Evolutionary conservation across 2,888 invertebrate species (phyloP).

Genomic region (Steromphala cineraria): DNA sequence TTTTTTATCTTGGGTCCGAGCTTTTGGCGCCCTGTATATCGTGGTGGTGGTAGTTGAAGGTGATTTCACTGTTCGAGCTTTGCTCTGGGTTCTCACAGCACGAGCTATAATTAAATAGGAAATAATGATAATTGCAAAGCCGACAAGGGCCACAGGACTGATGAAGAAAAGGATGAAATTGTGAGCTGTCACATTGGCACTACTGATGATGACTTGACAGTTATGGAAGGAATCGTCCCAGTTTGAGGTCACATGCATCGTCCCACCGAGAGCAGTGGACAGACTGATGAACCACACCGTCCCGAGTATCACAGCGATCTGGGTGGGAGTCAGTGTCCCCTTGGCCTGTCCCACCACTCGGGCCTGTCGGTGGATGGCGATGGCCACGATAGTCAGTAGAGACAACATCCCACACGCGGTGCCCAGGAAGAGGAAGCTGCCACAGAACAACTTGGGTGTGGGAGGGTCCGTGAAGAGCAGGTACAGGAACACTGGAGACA

Average conservation of each 20-base stretch:
- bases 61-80: background rate
- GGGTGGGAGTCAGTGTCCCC: conserved; percentile 47
- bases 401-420: conserved; percentile 57
- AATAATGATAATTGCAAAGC: conserved; percentile 50
- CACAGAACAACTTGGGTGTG: conserved; percentile 58
- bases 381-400: conserved; percentile 58
- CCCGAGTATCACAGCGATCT: conserved; percentile 48
- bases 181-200: conserved; percentile 45
- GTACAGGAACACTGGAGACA: conserved; percentile 62
- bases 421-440: conserved; percentile 57
- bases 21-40: conserved; percentile 1
- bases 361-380: conserved; percentile 58
- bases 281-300: conserved; percentile 57
- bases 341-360: conserved; percentile 52
- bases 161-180: conserved; percentile 63
- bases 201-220: conserved; percentile 57
- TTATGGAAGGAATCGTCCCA: conserved; percentile 52
- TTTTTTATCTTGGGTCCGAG: background rate
- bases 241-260: conserved; percentile 53
- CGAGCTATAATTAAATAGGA: conserved; percentile 57
- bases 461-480: conserved; percentile 59
- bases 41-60: background rate
- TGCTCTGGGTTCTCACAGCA: conserved; percentile 47
- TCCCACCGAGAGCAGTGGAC: conserved; percentile 54
- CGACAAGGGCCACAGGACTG: conserved; percentile 53